Base-by-base conservation (phyloP, 2,797 vertebrate species). In the Ctenopoma kingsleyae region DNA sequence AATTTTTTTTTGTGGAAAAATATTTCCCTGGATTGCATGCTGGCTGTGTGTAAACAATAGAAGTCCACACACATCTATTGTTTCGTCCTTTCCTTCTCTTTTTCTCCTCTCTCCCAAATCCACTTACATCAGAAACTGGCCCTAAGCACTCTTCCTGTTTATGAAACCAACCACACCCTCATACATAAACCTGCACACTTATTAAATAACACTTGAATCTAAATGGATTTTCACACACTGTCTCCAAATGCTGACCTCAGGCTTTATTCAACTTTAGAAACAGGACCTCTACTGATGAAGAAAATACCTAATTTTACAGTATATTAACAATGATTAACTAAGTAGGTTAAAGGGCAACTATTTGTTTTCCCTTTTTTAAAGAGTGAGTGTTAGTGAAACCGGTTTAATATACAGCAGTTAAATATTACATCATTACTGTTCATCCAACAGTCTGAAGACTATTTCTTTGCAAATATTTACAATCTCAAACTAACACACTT, bases 401-500 rank as follows among this genome's bases (percentile, higher is more conserved):
- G 20, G 6, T 64, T 43, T 61, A 57, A 55, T 22, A 19, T 6
- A 35, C 0, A 32, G 2, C 5, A 17, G n/a, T 49, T 8, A 58
- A 43, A 35, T 43, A 43, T 20, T 22, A 52, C 16, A 40, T 5
- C 20, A 25, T 3, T 25, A 25, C 4, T 25, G 53, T 12, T 2
- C 5, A 62, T 59, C 9, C 7, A 13, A 27, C 2, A 49, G 19
- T 30, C 9, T 19, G 15, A 8, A n/a, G 2, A 55, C 47, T 30
- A 3, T 17, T 38, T 32, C 3, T 52, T 30, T 38, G 12, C 3
- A 56, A 62, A 51, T 25, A 40, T 52, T 44, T 23, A 7, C 12
- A 41, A n/a, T 51, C 11, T 51, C 47, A 47, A 0, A 11, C 10
- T 46, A 60, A 65, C 17, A 40, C 16, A 97, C 98, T 97, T 94